phyloP scores from a whole-genome alignment of 2,113 vertebrate species.

The Thunnus thynnus region DNA sequence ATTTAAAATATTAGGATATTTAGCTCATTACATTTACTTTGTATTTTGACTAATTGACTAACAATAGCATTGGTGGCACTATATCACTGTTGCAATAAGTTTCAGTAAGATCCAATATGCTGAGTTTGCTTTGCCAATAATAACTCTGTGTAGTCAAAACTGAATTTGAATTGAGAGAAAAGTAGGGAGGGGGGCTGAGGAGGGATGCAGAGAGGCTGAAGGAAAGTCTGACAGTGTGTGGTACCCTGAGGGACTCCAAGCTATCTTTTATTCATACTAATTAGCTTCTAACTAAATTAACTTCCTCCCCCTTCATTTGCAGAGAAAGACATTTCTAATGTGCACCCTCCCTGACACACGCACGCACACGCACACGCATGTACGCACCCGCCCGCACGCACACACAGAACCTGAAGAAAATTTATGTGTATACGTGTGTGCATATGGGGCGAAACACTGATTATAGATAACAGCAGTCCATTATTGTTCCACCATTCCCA shows the following conservation, averaged over 20 bases:
- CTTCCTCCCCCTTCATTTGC: conserved; percentile 76
- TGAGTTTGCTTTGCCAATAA: conserved; percentile 37
- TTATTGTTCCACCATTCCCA: conserved; percentile 49
- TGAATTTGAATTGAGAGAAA: conserved; percentile 51
- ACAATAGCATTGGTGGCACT: conserved; percentile 10
- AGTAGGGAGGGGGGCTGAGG: background rate
- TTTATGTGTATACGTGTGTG: conserved; percentile 31
- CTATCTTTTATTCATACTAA: conserved; percentile 83
- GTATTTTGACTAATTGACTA: conserved; percentile 2
- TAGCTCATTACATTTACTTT: background rate
- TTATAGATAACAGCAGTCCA: conserved; percentile 30
- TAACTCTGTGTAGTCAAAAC: conserved; percentile 36
- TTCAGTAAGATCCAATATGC: conserved; percentile 20
- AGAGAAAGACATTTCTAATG: conserved; percentile 73
- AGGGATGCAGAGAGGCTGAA: conserved; percentile 40
- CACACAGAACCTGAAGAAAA: conserved; percentile 20
- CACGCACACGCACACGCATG: too few species aligned
- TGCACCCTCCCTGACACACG: conserved; percentile 36
- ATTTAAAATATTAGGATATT: conserved; percentile 13
- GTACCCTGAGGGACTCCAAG: conserved; percentile 69
- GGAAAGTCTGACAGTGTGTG: conserved; percentile 70
- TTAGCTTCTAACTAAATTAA: conserved; percentile 80
- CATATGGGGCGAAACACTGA: conserved; percentile 31
- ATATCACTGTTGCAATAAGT: background rate
- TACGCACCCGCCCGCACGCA: conserved; percentile 21